phyloP scores from a whole-genome alignment of 1,140 invertebrate species.

The Pseudomyrmex sp. region DNA sequence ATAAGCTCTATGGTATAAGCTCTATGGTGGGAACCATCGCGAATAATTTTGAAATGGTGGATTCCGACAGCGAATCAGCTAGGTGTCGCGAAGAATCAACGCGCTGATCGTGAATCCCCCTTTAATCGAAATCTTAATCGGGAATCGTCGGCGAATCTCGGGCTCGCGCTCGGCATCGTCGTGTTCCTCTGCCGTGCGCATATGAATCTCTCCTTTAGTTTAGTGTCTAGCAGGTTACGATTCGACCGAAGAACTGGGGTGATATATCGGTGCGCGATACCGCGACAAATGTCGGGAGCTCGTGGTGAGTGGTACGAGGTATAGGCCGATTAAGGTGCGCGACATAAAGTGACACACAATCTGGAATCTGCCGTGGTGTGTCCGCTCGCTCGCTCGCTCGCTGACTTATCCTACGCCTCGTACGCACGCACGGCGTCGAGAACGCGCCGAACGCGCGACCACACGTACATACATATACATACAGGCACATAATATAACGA shows the following conservation, averaged over 20 bases:
- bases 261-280: not conserved
- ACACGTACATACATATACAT: not conserved
- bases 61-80: not conserved
- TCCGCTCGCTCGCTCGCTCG: not conserved
- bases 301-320: not conserved
- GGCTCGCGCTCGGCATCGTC: constrained; percentile 43
- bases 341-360: constrained; percentile 42
- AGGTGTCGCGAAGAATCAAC: not conserved
- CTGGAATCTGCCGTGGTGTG: constrained; percentile 17
- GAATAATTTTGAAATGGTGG: constrained; percentile 9
- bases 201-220: constrained; percentile 48
- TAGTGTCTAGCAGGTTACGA: constrained; percentile 45
- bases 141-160: constrained; percentile 48
- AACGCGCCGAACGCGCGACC: not conserved
- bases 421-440: constrained; percentile 33
- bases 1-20: too few species aligned
- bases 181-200: constrained; percentile 16
- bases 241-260: not conserved
- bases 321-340: constrained; percentile 14
- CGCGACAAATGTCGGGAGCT: constrained; percentile 36
- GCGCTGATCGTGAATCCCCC: constrained; percentile 26
- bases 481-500: not conserved
- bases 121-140: constrained; percentile 43
- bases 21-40: not conserved
- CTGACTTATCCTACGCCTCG: not conserved